phyloP scores from a whole-genome alignment of 2,888 invertebrate species.

The Anagyrus pseudococci region DNA sequence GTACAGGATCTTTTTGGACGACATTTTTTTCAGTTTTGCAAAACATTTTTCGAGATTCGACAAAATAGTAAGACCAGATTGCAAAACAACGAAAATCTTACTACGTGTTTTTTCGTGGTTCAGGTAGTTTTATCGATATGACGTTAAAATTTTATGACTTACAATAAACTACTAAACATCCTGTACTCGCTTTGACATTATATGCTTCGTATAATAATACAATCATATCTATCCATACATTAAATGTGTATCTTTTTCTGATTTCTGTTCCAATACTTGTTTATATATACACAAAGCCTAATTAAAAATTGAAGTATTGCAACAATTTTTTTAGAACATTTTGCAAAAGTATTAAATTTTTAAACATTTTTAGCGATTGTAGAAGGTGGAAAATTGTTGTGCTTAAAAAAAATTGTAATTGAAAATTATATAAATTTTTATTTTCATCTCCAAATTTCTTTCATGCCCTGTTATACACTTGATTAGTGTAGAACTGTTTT shows the following conservation, averaged over 20 bases:
- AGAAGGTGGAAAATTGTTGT: too few relatives aligned
- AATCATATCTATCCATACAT: conserved; percentile 34
- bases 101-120: conserved; percentile 20
- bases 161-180: conserved; percentile 24
- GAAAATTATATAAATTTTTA: too few relatives aligned
- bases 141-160: neutral
- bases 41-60: too few relatives aligned
- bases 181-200: conserved; percentile 31
- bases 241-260: conserved; percentile 25
- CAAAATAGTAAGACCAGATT: too few relatives aligned
- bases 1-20: conserved; percentile 45
- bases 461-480: too few relatives aligned
- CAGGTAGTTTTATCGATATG: neutral
- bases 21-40: neutral
- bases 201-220: conserved; percentile 35
- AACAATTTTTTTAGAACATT: conserved; percentile 24
- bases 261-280: conserved; percentile 19
- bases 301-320: conserved; percentile 3
- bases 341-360: conserved; percentile 23
- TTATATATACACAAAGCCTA: conserved; percentile 32
- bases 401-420: too few relatives aligned
- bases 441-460: too few relatives aligned
- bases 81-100: too few relatives aligned
- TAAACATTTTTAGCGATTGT: too few relatives aligned
- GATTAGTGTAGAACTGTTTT: neutral